phyloP scores from a whole-genome alignment of 2,113 vertebrate genomes.

The Ciconia maguari region DNA sequence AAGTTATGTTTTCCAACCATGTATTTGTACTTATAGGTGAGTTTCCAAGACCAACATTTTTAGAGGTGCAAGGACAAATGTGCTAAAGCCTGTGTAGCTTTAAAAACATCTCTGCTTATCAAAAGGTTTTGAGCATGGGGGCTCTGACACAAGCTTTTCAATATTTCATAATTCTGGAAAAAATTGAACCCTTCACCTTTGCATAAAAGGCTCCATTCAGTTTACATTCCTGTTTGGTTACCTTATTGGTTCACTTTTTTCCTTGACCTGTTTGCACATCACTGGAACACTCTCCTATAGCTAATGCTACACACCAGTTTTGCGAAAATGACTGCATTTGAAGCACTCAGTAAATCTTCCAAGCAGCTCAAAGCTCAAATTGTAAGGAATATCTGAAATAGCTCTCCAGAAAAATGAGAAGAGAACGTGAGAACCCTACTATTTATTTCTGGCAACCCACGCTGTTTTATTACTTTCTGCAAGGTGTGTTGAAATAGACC shows the following conservation, averaged over 20 bases:
- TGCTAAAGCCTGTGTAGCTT: neutral
- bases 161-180: constrained; percentile 43
- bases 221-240: constrained; percentile 45
- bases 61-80: constrained; percentile 10
- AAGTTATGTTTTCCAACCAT: neutral
- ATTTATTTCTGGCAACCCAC: neutral
- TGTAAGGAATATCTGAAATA: constrained; percentile 54
- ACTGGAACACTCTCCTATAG: constrained; percentile 41
- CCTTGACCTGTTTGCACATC: constrained; percentile 53
- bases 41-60: constrained; percentile 31
- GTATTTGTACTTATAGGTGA: neutral
- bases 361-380: constrained; percentile 42
- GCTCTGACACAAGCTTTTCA: constrained; percentile 36
- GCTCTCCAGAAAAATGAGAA: neutral
- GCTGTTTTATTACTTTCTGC: neutral
- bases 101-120: constrained; percentile 50
- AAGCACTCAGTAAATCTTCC: constrained; percentile 37
- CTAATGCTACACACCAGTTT: constrained; percentile 9
- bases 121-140: constrained; percentile 18
- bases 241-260: constrained; percentile 43
- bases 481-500: constrained; percentile 1
- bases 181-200: constrained; percentile 39
- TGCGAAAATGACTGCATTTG: constrained; percentile 30
- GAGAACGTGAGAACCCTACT: neutral
- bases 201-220: constrained; percentile 41